Evolutionary conservation across 2,113 vertebrate genomes (phyloP).

Genomic region (Cryptomyrus ogoouensis): DNA sequence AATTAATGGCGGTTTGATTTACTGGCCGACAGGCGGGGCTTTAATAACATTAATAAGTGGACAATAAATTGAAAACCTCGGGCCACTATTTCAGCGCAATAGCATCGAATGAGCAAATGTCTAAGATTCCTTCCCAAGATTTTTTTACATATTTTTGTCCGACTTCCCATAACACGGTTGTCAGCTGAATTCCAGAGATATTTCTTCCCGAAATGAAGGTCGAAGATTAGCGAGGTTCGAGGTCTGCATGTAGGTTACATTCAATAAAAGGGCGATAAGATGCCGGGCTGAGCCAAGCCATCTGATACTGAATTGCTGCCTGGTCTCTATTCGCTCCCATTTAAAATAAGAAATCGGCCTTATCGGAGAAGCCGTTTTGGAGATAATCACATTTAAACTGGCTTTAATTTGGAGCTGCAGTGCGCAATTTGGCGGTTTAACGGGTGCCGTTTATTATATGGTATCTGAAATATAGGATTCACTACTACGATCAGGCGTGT

Average conservation of each 20-base stretch:
- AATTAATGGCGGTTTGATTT: neutral
- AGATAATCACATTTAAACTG: neutral
- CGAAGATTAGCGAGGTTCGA: neutral
- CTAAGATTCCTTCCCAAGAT: neutral
- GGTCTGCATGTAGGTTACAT: neutral
- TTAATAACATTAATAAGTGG: neutral
- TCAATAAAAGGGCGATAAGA: neutral
- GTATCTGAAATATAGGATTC: neutral
- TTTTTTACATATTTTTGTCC: neutral
- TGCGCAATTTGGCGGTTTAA: neutral
- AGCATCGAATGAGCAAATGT: neutral
- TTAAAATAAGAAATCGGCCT: neutral
- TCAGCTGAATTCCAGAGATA: neutral
- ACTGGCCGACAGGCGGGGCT: neutral
- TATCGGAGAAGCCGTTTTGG: neutral
- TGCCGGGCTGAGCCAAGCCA: neutral
- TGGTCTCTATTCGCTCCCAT: neutral
- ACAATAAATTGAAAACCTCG: neutral
- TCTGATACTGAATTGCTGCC: neutral
- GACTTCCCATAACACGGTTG: neutral
- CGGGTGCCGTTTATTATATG: neutral
- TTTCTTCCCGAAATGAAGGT: neutral
- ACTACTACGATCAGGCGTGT: neutral
- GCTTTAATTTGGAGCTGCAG: neutral
- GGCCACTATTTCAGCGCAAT: neutral